phyloP scores from a whole-genome alignment of 2,113 vertebrate genomes.

The Myiozetetes cayanensis region DNA sequence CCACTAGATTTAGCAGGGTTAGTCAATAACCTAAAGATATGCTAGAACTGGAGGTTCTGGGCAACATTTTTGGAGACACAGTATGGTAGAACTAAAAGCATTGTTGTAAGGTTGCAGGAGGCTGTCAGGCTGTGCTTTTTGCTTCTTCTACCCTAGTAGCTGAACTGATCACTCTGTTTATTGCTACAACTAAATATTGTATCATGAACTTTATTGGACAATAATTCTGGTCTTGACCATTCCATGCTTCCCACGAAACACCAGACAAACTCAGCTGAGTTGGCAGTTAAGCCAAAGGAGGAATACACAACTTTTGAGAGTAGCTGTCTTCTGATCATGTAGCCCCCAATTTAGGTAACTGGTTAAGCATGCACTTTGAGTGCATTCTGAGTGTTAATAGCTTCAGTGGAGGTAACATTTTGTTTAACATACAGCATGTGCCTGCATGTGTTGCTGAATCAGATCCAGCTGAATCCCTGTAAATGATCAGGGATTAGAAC shows the following conservation, averaged over 20 bases:
- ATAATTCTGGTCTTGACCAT: neutral
- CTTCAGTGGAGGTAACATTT: slow-evolving; percentile 22
- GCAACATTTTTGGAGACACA: neutral
- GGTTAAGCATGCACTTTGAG: neutral
- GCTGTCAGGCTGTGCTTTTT: neutral
- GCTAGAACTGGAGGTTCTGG: neutral
- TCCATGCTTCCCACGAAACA: neutral
- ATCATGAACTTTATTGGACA: neutral
- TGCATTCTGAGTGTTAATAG: neutral
- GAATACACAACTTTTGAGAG: neutral
- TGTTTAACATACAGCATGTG: slow-evolving; percentile 37
- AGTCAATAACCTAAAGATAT: neutral
- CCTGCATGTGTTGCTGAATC: slow-evolving; percentile 44
- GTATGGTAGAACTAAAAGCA: neutral
- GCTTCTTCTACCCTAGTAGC: neutral
- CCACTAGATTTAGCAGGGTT: neutral
- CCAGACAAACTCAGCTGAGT: neutral
- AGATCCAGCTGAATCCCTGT: slow-evolving; percentile 29
- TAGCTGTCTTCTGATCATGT: neutral
- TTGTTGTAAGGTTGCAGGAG: neutral
- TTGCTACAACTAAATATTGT: neutral
- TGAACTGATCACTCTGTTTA: neutral
- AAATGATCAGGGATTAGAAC: slow-evolving; percentile 53
- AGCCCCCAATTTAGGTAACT: slow-evolving; percentile 7
- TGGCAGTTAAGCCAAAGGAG: neutral